phyloP scores from a whole-genome alignment of 2,113 vertebrate species.

The Microtus montanus region DNA sequence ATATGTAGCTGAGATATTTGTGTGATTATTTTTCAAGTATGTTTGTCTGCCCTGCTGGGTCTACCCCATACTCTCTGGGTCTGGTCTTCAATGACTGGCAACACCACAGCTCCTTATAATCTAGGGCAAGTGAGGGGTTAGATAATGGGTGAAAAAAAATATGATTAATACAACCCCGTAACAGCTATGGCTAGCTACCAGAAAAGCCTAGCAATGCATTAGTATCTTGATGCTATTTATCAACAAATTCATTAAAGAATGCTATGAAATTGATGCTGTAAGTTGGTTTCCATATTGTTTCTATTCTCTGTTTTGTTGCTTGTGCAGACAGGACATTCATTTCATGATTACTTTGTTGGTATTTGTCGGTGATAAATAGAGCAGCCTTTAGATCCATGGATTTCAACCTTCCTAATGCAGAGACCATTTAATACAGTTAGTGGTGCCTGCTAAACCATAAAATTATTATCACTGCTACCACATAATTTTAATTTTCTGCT shows the following conservation, averaged over 20 bases:
- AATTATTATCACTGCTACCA: no score
- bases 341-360: not conserved
- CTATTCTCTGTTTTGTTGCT: not conserved
- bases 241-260: conserved; percentile 44
- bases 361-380: not conserved
- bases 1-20: not conserved
- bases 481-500: no score
- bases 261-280: conserved; percentile 48
- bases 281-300: not conserved
- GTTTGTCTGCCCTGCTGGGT: not conserved
- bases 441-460: no score
- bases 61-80: not conserved
- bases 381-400: not conserved
- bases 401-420: no score
- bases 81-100: not conserved
- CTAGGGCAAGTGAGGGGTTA: not conserved
- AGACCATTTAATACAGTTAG: no score
- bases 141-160: conserved; percentile 54
- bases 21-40: not conserved
- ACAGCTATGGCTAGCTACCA: conserved; percentile 46
- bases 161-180: conserved; percentile 16
- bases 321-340: not conserved
- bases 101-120: not conserved
- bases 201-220: conserved; percentile 60
- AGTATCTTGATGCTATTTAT: conserved; percentile 57